Percentiles rank a stretch among this genome's conserved stretches.
These are phyloP conservation scores for Thunnus thynnus DNA, from an alignment of 2,113 vertebrate species.

Conservation along the genomic window DNA sequence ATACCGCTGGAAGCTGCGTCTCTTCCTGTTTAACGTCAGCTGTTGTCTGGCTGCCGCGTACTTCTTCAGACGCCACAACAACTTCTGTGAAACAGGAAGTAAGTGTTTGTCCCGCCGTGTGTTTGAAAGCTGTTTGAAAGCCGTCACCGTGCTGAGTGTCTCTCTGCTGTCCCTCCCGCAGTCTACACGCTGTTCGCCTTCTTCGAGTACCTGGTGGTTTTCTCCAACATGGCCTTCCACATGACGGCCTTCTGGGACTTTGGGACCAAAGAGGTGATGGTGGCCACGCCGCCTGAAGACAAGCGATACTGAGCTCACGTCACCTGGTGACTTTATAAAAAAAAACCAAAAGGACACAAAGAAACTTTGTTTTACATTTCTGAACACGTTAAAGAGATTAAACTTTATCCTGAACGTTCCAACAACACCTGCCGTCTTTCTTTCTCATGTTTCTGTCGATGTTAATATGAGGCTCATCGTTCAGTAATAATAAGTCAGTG, in stretches of 20 bases:
- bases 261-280: slow-evolving; percentile 90
- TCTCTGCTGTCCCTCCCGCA: slow-evolving; percentile 49
- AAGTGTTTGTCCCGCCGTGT: slow-evolving; percentile 50
- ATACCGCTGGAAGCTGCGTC: slow-evolving; percentile 89
- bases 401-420: no score
- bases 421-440: no score
- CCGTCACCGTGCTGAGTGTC: no score
- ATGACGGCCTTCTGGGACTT: slow-evolving; percentile 97
- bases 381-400: no score
- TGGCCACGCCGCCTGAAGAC: slow-evolving; percentile 89
- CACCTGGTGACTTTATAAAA: no score
- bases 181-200: slow-evolving; percentile 94
- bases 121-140: no score
- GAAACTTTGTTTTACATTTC: no score
- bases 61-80: slow-evolving; percentile 94
- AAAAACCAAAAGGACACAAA: no score
- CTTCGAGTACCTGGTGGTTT: slow-evolving; percentile 95
- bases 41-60: slow-evolving; percentile 83
- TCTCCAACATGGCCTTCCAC: slow-evolving; percentile 98
- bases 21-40: slow-evolving; percentile 90
- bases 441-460: no score
- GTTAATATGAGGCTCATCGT: no score
- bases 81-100: slow-evolving; percentile 93
- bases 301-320: slow-evolving; percentile 87
- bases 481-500: no score